phyloP scores from a whole-genome alignment of 2,113 vertebrate species.

The Salvelinus sp. region DNA sequence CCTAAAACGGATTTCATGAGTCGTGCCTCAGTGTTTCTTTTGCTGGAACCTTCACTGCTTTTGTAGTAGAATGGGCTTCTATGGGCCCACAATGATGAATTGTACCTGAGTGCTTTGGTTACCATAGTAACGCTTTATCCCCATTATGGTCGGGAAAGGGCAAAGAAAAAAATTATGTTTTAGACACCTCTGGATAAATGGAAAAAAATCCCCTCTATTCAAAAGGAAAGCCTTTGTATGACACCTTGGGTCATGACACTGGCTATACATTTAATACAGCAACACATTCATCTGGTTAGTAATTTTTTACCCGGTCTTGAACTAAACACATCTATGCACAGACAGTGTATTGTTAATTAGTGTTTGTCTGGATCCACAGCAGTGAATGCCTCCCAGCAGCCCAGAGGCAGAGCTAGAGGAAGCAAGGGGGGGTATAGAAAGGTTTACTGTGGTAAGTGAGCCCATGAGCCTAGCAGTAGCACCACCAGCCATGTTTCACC shows the following conservation, averaged over 20 bases:
- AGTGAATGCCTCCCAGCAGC: too few relatives aligned
- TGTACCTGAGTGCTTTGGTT: conserved; percentile 47
- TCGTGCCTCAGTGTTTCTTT: background rate
- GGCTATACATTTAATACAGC: conserved; percentile 36
- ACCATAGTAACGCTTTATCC: conserved; percentile 54
- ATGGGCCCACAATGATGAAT: conserved; percentile 43
- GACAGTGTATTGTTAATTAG: too few relatives aligned
- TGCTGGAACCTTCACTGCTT: conserved; percentile 17
- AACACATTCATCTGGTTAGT: conserved; percentile 14
- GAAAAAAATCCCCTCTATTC: conserved; percentile 13
- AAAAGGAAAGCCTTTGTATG: conserved; percentile 16
- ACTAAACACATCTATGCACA: conserved; percentile 23
- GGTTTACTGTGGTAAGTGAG: too few relatives aligned
- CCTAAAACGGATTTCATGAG: conserved; percentile 10
- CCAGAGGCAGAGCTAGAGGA: too few relatives aligned
- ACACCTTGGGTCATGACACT: conserved; percentile 18
- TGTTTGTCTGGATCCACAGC: too few relatives aligned
- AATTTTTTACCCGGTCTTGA: background rate
- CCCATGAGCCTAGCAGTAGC: too few relatives aligned
- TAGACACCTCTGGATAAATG: conserved; percentile 20
- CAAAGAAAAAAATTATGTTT: conserved; percentile 15
- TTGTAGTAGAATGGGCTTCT: conserved; percentile 22
- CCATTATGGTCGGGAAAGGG: conserved; percentile 49
- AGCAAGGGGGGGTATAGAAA: too few relatives aligned
- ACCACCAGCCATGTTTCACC: too few relatives aligned